Percentiles rank a stretch among this genome's conserved stretches.
These are phyloP conservation scores for Trichomalopsis sarcophagae DNA, from an alignment of 1,140 invertebrate genomes.

Conservation along the genomic window DNA sequence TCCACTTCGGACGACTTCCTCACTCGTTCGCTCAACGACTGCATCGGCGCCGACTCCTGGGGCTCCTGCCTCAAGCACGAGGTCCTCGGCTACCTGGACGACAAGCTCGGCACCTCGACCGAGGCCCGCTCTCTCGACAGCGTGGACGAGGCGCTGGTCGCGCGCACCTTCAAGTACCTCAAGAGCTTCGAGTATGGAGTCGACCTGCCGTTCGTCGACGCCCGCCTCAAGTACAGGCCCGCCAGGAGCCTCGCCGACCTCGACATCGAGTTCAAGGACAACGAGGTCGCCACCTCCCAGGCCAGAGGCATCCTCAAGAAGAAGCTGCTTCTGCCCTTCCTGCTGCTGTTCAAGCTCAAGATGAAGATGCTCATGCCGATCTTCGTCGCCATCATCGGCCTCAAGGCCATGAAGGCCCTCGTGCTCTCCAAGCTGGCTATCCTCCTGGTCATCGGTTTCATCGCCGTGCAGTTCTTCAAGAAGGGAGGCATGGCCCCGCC, in stretches of 20 bases:
- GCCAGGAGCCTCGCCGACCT: conserved; percentile 71
- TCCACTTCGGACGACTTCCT: conserved; percentile 79
- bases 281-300: conserved; percentile 81
- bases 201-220: conserved; percentile 78
- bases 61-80: conserved; percentile 84
- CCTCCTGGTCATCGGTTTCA: conserved; percentile 85
- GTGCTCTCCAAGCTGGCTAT: conserved; percentile 89
- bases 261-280: conserved; percentile 82
- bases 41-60: conserved; percentile 79
- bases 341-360: conserved; percentile 87
- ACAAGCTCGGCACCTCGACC: conserved; percentile 79
- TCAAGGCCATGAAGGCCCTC: conserved; percentile 88
- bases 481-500: conserved; percentile 77
- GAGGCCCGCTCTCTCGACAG: conserved; percentile 77
- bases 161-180: conserved; percentile 81
- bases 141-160: conserved; percentile 84
- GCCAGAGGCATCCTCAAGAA: conserved; percentile 85
- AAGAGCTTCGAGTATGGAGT: conserved; percentile 83
- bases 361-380: conserved; percentile 89
- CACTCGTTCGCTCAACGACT: conserved; percentile 82
- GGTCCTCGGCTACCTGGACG: conserved; percentile 83
- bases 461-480: conserved; percentile 83
- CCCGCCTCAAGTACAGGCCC: conserved; percentile 71
- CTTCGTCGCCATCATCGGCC: conserved; percentile 83
- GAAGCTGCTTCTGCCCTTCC: conserved; percentile 85